Percentiles rank a stretch among this genome's conserved stretches.
phyloP scores from a whole-genome alignment of 2,113 vertebrate genomes.

The Oryzias melastigma region DNA sequence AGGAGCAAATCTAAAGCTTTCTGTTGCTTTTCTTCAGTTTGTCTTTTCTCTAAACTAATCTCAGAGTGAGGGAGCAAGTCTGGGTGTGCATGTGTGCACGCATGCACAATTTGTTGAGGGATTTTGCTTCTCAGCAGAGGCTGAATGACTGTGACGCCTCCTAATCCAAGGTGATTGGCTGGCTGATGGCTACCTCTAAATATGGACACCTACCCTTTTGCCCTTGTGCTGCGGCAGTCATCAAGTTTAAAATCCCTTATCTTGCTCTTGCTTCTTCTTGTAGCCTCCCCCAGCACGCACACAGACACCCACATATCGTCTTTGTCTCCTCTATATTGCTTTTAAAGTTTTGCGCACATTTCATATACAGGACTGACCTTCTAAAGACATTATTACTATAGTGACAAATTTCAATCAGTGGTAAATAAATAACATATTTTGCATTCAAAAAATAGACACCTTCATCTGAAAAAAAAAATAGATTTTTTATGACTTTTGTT shows the following conservation, averaged over 20 bases:
- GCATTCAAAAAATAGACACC: too few relatives aligned
- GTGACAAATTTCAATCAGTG: too few relatives aligned
- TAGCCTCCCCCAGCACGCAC: constrained; percentile 1
- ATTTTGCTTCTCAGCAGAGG: constrained; percentile 32
- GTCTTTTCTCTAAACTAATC: constrained; percentile 50
- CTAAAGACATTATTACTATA: too few relatives aligned
- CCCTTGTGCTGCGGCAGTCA: constrained; percentile 40
- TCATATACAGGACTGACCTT: too few relatives aligned
- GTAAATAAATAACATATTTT: too few relatives aligned
- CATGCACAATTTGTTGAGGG: constrained; percentile 36
- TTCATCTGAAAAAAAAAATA: neutral
- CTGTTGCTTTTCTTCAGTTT: constrained; percentile 33
- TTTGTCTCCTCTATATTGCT: neutral
- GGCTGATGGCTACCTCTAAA: constrained; percentile 36
- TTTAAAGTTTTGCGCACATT: too few relatives aligned
- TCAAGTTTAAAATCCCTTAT: constrained; percentile 34
- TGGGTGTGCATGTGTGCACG: constrained; percentile 20
- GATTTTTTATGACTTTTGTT: neutral
- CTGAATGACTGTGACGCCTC: constrained; percentile 47
- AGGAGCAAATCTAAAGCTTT: constrained; percentile 57
- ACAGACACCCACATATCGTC: neutral
- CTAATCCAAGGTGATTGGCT: constrained; percentile 65
- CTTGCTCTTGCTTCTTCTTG: constrained; percentile 4
- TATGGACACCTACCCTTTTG: constrained; percentile 45
- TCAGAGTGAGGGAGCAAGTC: constrained; percentile 12